Evolutionary conservation across 2,888 invertebrate genomes (phyloP).

Genomic region (Coremacera marginata): DNA sequence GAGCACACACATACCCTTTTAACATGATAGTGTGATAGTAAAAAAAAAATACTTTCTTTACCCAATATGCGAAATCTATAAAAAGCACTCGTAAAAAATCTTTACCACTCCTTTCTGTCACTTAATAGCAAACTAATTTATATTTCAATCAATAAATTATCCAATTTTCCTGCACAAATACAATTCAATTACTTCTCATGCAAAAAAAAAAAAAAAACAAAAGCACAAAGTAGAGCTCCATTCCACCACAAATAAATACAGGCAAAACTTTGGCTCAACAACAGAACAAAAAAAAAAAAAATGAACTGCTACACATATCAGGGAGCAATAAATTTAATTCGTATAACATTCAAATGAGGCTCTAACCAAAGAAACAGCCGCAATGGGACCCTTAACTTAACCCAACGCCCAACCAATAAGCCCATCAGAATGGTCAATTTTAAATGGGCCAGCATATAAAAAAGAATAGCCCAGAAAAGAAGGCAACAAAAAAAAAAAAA

Average conservation of each 20-base stretch:
- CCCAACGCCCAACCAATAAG: neutral
- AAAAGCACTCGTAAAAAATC: neutral
- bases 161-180: neutral
- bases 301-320: slow-evolving; percentile 33
- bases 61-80: no score
- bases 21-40: no score
- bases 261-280: neutral
- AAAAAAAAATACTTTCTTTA: neutral
- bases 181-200: slow-evolving; percentile 1
- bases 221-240: neutral
- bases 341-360: slow-evolving; percentile 44
- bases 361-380: slow-evolving; percentile 45
- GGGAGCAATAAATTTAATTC: slow-evolving; percentile 41
- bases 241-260: slow-evolving; percentile 15
- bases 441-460: neutral
- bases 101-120: neutral
- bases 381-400: slow-evolving; percentile 42
- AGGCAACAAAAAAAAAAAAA: neutral
- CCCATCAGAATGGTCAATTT: neutral
- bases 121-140: neutral
- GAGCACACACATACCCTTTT: no score
- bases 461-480: neutral
- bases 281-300: neutral
- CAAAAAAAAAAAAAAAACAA: neutral
- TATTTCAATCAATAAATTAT: slow-evolving; percentile 14